Base-by-base conservation (phyloP, 37 sponge, comb jelly and placozoan genomes). In the Axinella damicornis region DNA sequence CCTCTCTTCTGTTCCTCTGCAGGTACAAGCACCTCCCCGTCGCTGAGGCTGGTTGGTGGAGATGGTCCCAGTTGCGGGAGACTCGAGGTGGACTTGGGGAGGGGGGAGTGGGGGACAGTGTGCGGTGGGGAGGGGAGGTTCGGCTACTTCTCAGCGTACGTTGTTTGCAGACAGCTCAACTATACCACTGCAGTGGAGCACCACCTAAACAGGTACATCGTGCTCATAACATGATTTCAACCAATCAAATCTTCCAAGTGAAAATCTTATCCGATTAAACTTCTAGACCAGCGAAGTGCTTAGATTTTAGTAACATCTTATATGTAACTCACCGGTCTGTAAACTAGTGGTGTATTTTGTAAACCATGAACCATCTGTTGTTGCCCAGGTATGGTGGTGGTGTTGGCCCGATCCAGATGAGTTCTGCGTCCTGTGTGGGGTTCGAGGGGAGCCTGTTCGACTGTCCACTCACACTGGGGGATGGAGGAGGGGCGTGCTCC, bases 121-220 rank as follows among this genome's bases (percentile, higher is more conserved):
- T 78, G 87, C 69, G 64, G 72, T 5, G 57, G 27, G 17, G 39
- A 19, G 34, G 57, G 27, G 22, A 27, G 28, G 34, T 86, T 86
- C 38, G 39, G 20, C 20, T 28, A 79, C 21, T 28, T 80, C 18
- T 55, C 70, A 12, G 87, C 59, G 17, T 61, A 79, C 24, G 87
- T 86, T 59, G 72, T 63, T 24, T 86, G 87, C 69, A 27, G 80
- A 21, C 81, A 86, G 35, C 65, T 86, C 20, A 80, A 80, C 53
- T 86, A 59, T 71, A 38, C 19, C 16, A 36, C 85, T 61, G 62
- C 62, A 61, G 27, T 22, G 27, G 25, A 11, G 11, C 25, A 32
- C 69, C 31, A 22, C 27, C 36, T 69, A 12, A 33, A 36, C 37
- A 46, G 46, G 46, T 46, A 46, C 9, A n/a, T n/a, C n/a, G n/a